Evolutionary conservation across 2,113 vertebrate genomes (phyloP), one percentile per base, ranked within the genome.

Genomic region (Hippoglossus stenolepis): DNA sequence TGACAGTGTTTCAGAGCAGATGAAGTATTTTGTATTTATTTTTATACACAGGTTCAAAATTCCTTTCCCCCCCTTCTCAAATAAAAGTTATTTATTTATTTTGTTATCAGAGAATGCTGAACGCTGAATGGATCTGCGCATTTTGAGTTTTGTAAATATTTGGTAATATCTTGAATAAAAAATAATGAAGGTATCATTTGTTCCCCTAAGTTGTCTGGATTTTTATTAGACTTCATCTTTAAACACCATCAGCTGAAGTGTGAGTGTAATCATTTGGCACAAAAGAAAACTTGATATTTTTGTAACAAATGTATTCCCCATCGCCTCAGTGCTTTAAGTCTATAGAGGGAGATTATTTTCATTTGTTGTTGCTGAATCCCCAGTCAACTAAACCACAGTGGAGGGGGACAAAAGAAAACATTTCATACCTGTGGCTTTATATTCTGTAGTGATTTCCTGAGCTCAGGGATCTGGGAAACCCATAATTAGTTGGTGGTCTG

Each of bases 31-130:
- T 89, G 82, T 92, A 87, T 92, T 95, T 94, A 92, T 93, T 92
- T 94, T 94, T 93, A 80, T 92, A 93, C 73, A 86, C 79, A 88
- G 75, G 75, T 87, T 77, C 31, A 21, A 81, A 84, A 78, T 91
- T 57, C 77, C 85, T 92, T 91, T 93, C 90, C 93, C 93, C 31
- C 31, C 87, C 83, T 8, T 81, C 74, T 86, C 78, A 75, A 88
- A 91, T 95, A 94, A 96, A 94, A 94, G 93, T 77, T 98, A 99
- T 99, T 99, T 99, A 99, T 99, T 99, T 98, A 96, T 98, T 96
- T 96, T 96, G 94, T 95, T 76, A 94, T 95, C 92, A 94, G 96
- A 95, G 93, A 95, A 96, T 96, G 96, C 95, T 96, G 81, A 94
- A 95, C 96, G 96, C 95, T 96, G 81, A 94, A 95, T 94, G 95